Conservation (phyloP, 2,113 vertebrate genomes). For the Clupea harengus region DNA sequence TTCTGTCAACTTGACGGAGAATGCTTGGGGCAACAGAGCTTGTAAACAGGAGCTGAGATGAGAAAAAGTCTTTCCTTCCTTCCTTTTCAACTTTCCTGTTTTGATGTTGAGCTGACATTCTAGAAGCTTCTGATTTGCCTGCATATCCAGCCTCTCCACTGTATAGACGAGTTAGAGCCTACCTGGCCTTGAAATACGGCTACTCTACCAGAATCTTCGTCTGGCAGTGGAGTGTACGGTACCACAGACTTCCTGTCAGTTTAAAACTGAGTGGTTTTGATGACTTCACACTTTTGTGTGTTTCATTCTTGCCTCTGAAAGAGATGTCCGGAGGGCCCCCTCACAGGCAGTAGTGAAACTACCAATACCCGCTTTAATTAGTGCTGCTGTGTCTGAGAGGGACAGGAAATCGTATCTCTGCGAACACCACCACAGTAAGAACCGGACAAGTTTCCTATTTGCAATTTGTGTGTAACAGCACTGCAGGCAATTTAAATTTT, state of each 20-base stretch:
- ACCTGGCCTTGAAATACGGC: not conserved
- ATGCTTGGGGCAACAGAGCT: not conserved
- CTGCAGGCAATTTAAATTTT: not conserved
- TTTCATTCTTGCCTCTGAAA: not conserved
- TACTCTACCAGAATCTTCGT: not conserved
- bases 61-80: constrained; percentile 3
- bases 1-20: constrained; percentile 1
- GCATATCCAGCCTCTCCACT: not conserved
- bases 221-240: not conserved
- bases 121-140: not conserved
- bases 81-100: not conserved
- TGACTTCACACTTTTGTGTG: not conserved
- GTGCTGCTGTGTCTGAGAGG: not conserved
- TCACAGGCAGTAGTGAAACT: not conserved
- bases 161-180: not conserved
- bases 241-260: not conserved
- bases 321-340: not conserved
- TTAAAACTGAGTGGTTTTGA: not conserved
- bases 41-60: constrained; percentile 2
- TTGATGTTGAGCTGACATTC: not conserved
- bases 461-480: not conserved
- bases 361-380: not conserved
- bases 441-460: not conserved
- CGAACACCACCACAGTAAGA: not conserved
- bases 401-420: not conserved